Base-by-base conservation (phyloP, 2,113 vertebrate genomes). In the Hemibagrus wyckioides region DNA sequence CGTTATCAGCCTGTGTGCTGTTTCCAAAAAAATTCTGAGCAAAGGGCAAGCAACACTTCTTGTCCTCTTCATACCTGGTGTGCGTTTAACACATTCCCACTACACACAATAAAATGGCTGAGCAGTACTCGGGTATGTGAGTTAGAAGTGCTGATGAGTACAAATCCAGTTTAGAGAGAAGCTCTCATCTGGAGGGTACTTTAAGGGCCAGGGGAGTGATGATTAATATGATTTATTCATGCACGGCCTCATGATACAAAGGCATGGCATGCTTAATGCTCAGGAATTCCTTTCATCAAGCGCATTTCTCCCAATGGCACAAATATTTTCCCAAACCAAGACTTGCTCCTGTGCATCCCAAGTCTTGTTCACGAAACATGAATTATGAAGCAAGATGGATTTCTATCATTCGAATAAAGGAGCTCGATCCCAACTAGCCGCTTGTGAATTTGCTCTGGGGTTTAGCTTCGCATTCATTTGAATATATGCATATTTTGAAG, bases 401-500 rank as follows among this genome's bases (percentile, higher is more conserved):
- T 86, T 52, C 76, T 79, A 75, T 87, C 87, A 76, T 89, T 80
- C 82, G 87, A 91, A 90, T 85, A 90, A 92, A 88, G 85, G 81
- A 73, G 61, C n/a, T 86, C 33, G 73, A 82, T 87, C 88, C 83
- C 63, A 41, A 54, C 57, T 84, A 50, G 56, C 89, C 48, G 2
- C 75, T 91, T 92, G 73, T 63, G 50, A 92, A 91, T 92, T 91
- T 92, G 87, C 83, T 82, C 86, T 57, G 75, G 85, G 86, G 83
- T 90, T 86, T 91, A 87, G 86, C 91, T 92, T 91, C 92, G 91
- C 92, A 94, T 94, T 89, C 87, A 93, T 93, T 92, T 93, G 90
- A 92, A 94, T 94, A 91, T 88, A 92, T 92, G 88, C 90, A 91
- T 91, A 93, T 94, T 92, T 89, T 86, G 85, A 63, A 84, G 44